Conservation (phyloP, 1,140 invertebrate genomes). For the Chironomus striatipennis region DNA sequence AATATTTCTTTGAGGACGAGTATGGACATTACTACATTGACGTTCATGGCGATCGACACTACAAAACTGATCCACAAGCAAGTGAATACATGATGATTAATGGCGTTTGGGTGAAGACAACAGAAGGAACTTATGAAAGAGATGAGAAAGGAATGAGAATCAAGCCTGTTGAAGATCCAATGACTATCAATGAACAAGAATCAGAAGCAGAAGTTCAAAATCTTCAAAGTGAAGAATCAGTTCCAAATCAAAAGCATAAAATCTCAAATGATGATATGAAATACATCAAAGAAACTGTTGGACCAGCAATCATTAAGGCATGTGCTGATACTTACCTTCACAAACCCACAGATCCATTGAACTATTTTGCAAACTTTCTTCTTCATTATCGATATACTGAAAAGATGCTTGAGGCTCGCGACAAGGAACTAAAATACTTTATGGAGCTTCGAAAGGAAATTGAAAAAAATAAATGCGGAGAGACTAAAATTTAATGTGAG, state of each 20-base stretch:
- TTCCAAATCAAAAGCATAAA: neutral
- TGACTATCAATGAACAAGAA: too few species aligned
- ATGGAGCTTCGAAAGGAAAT: neutral
- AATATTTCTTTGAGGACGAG: constrained; percentile 4
- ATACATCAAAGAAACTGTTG: neutral
- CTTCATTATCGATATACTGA: constrained; percentile 24
- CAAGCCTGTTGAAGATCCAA: neutral
- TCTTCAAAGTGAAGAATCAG: neutral
- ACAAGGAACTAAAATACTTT: constrained; percentile 19
- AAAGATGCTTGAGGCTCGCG: neutral
- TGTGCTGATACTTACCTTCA: neutral
- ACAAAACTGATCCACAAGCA: neutral
- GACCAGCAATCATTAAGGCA: neutral
- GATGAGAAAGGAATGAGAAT: neutral
- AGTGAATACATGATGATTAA: constrained; percentile 17
- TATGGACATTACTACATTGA: constrained; percentile 23
- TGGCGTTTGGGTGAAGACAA: neutral
- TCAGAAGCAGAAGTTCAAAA: neutral
- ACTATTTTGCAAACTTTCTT: constrained; percentile 24
- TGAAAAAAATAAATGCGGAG: neutral
- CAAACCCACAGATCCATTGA: constrained; percentile 24
- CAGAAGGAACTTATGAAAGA: neutral
- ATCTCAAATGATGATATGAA: neutral
- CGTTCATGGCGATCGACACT: neutral
- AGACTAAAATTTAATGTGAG: neutral